Evolutionary conservation across 2,113 vertebrate genomes (phyloP).

Genomic region (Desmodus rotundus): DNA sequence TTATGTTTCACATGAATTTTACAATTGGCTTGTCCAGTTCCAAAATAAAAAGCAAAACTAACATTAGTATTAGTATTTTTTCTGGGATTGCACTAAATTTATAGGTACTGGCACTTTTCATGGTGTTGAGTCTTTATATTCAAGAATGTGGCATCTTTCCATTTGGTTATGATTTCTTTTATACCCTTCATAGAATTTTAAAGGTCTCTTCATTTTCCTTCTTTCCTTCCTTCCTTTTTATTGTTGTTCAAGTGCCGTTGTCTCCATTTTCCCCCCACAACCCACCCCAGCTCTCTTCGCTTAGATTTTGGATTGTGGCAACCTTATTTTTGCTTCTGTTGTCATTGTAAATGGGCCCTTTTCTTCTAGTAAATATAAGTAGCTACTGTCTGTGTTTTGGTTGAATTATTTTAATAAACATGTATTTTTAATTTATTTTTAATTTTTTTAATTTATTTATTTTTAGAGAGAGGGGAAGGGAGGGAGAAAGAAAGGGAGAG

Average conservation of each 20-base stretch:
- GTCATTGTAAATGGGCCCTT: background rate
- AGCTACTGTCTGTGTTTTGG: background rate
- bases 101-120: background rate
- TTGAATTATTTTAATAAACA: slow-evolving; percentile 13
- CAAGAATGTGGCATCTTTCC: background rate
- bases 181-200: background rate
- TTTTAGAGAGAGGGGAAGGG: too few species aligned
- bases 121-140: background rate
- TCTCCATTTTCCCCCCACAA: too few species aligned
- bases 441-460: too few species aligned
- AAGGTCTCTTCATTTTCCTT: background rate
- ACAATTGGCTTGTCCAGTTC: background rate
- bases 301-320: background rate
- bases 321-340: background rate
- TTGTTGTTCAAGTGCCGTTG: too few species aligned
- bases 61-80: background rate
- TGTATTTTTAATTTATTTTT: too few species aligned
- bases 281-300: background rate
- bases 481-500: too few species aligned
- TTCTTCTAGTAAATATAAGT: background rate
- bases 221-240: background rate
- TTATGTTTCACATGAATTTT: background rate
- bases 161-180: background rate
- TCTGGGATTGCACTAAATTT: background rate
- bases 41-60: background rate